Evolutionary conservation across 2,797 vertebrate genomes (phyloP), one percentile per base, ranked within the genome.

Genomic region (Pseudomugil tenellus): DNA sequence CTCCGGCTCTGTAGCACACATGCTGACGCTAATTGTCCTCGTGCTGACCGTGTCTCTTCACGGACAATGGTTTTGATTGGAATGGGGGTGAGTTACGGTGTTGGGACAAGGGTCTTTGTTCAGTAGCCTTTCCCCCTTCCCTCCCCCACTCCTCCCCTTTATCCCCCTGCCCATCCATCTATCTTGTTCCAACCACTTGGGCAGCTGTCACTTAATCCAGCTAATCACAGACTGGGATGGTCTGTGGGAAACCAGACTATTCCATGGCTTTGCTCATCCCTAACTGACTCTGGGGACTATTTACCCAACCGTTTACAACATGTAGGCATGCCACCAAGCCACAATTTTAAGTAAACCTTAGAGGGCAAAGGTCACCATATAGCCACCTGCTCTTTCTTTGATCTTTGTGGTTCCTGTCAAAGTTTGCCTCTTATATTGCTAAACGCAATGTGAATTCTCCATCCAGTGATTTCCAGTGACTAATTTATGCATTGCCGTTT

Each of bases 171-270:
- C 85, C 87, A 87, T 91, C 90, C 88, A 90, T 90, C 89, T 90
- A 90, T 91, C 89, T 92, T 91, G 92, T 86, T 89, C 87, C 81
- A 90, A 91, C 90, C 92, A 91, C 94, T 94, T 93, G 90, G 93
- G 94, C 94, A 95, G 94, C 94, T 95, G 94, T 94, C 94, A 93
- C 90, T 94, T 95, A 95, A 95, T 94, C 94, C 94, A 92, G 90
- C 93, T 94, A 95, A 95, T 95, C 93, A 92, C 90, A 89, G 90
- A 89, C 89, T 58, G 83, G 87, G 82, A 83, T 83, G 80, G 88
- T 92, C 91, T 92, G 92, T 94, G 92, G 92, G 93, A 94, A 94
- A 91, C 89, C 84, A 91, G 89, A 77, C 92, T 76, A 86, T 83
- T 85, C 77, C 39, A 4, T 79, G 75, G 86, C 78, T 87, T 89